phyloP scores from a whole-genome alignment of 2,888 invertebrate genomes.

The Apotomis turbidana region DNA sequence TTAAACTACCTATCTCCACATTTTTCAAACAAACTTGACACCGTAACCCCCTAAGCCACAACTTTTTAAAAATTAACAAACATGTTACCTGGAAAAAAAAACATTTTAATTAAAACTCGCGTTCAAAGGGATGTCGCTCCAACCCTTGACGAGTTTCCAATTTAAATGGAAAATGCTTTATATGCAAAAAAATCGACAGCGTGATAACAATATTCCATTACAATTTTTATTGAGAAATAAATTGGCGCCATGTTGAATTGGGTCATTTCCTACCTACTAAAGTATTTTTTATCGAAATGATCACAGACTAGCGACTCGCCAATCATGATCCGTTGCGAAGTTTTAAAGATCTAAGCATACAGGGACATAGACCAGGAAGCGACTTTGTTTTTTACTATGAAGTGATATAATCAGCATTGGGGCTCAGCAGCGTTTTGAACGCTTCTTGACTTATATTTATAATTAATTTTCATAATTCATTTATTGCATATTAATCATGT shows the following conservation, averaged over 20 bases:
- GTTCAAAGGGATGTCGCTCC: constrained; percentile 37
- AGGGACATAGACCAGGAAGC: too few species aligned
- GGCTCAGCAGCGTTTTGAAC: too few species aligned
- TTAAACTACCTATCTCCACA: too few species aligned
- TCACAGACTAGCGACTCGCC: too few species aligned
- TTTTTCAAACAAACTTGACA: not conserved
- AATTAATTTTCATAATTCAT: too few species aligned
- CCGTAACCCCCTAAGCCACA: constrained; percentile 3
- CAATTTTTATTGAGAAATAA: constrained; percentile 30
- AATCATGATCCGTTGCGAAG: too few species aligned
- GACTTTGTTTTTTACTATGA: too few species aligned
- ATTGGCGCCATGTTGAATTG: constrained; percentile 8
- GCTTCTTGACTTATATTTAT: too few species aligned
- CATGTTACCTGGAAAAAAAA: constrained; percentile 20
- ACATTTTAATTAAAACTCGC: constrained; percentile 44
- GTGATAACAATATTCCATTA: constrained; percentile 37
- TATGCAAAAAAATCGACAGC: constrained; percentile 57
- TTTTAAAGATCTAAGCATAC: too few species aligned
- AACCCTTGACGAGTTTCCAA: constrained; percentile 50
- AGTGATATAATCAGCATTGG: too few species aligned
- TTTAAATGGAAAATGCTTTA: constrained; percentile 66
- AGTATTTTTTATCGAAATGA: not conserved
- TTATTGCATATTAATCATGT: too few species aligned
- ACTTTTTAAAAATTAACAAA: constrained; percentile 1
- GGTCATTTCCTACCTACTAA: not conserved